Conservation (phyloP, 2,797 vertebrate species). For the Liparis tanakae region DNA sequence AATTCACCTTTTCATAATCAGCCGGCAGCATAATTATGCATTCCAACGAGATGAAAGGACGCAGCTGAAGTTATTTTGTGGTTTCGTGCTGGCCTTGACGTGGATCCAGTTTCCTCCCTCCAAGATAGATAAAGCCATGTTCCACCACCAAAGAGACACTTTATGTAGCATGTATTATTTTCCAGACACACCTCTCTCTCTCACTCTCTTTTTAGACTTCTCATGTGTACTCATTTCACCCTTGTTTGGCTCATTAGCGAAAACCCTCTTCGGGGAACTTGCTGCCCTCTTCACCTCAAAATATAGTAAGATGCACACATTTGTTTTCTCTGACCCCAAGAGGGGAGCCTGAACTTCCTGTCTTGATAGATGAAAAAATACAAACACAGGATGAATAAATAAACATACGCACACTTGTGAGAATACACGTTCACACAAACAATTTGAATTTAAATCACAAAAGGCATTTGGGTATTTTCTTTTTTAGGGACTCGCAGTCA, state of each 20-base stretch:
- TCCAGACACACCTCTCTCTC: background rate
- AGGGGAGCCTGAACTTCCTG: slow-evolving; percentile 68
- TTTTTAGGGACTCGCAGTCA: background rate
- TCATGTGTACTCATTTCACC: background rate
- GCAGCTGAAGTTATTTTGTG: background rate
- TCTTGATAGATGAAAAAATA: slow-evolving; percentile 58
- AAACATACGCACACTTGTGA: background rate
- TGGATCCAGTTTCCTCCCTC: background rate
- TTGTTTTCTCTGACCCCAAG: slow-evolving; percentile 60
- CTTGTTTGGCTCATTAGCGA: slow-evolving; percentile 33
- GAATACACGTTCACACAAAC: background rate
- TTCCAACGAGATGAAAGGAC: background rate
- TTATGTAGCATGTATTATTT: background rate
- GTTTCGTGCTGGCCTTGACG: background rate
- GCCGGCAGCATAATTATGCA: background rate
- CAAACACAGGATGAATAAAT: slow-evolving; percentile 38
- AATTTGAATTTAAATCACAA: background rate
- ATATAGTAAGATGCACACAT: slow-evolving; percentile 58
- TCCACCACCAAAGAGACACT: slow-evolving; percentile 3
- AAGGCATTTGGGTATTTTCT: background rate
- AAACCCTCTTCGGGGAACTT: slow-evolving; percentile 46
- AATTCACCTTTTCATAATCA: background rate
- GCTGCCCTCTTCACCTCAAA: slow-evolving; percentile 36
- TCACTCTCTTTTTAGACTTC: background rate
- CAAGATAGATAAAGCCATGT: background rate